These are phyloP conservation scores for Trichoplusia ni DNA, from an alignment of 1,140 invertebrate genomes.

Conservation along the genomic window DNA sequence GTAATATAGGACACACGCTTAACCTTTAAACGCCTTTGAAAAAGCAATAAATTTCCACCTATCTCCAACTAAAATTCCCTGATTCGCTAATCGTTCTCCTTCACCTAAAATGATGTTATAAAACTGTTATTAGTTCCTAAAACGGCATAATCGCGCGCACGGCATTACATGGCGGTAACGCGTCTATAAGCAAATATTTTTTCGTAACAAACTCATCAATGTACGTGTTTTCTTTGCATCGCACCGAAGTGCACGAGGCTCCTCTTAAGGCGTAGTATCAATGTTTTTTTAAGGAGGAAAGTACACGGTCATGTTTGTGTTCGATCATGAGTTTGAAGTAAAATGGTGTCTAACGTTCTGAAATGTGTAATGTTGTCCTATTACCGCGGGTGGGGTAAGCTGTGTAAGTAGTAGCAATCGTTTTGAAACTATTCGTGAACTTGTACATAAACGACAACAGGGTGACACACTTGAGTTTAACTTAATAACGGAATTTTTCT, in stretches of 20 bases:
- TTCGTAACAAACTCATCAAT: constrained; percentile 27
- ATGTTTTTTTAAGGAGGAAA: constrained; percentile 32
- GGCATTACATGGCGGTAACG: neutral
- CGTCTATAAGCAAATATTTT: constrained; percentile 23
- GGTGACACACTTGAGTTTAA: too few species aligned
- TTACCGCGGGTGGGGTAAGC: neutral
- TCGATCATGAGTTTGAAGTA: constrained; percentile 33
- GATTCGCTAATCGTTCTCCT: too few species aligned
- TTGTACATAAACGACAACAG: too few species aligned
- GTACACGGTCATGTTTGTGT: constrained; percentile 38
- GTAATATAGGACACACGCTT: too few species aligned
- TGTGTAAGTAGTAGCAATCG: neutral
- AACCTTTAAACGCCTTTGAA: too few species aligned
- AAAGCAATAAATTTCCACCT: too few species aligned
- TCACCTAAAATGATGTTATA: neutral
- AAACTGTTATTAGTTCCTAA: neutral
- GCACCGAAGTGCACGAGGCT: constrained; percentile 21
- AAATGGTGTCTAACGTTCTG: constrained; percentile 4
- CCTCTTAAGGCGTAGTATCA: constrained; percentile 17
- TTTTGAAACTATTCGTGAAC: too few species aligned
- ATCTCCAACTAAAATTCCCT: too few species aligned
- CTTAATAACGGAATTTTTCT: too few species aligned
- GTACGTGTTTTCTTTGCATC: constrained; percentile 35
- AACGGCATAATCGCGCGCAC: neutral
- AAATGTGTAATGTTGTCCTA: constrained; percentile 5